Conservation (phyloP, 2,888 invertebrate species). For the Ditula angustiorana region DNA sequence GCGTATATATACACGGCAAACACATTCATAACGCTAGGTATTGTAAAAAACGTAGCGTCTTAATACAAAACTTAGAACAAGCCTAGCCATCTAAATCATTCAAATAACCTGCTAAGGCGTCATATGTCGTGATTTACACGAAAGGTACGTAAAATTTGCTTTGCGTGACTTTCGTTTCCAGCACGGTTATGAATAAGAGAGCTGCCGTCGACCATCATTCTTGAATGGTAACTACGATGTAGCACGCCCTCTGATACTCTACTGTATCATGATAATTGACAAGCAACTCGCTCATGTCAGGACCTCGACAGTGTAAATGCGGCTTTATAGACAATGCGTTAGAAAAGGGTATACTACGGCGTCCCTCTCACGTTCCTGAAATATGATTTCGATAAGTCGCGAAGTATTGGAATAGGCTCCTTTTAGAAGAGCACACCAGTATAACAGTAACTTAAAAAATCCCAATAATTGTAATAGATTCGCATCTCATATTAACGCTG, state of each 20-base stretch:
- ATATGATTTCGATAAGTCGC: constrained; percentile 84
- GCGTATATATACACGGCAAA: no score
- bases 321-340: constrained; percentile 71
- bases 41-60: background rate
- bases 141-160: constrained; percentile 23
- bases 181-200: constrained; percentile 29
- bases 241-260: constrained; percentile 26
- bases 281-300: constrained; percentile 34
- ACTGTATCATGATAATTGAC: constrained; percentile 39
- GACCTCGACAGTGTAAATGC: constrained; percentile 54
- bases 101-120: background rate
- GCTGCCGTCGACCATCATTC: constrained; percentile 22
- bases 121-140: constrained; percentile 14
- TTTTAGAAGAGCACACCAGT: constrained; percentile 58
- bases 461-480: background rate
- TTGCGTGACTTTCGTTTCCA: constrained; percentile 27
- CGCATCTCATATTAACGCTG: background rate
- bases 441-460: background rate
- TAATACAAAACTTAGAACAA: no score
- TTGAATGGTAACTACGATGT: constrained; percentile 30
- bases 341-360: constrained; percentile 77
- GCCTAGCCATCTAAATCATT: background rate
- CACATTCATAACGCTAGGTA: background rate
- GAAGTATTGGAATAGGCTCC: constrained; percentile 76
- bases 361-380: constrained; percentile 78